phyloP scores from a whole-genome alignment of 2,888 invertebrate genomes.

The Caenorhabditis parvicauda region DNA sequence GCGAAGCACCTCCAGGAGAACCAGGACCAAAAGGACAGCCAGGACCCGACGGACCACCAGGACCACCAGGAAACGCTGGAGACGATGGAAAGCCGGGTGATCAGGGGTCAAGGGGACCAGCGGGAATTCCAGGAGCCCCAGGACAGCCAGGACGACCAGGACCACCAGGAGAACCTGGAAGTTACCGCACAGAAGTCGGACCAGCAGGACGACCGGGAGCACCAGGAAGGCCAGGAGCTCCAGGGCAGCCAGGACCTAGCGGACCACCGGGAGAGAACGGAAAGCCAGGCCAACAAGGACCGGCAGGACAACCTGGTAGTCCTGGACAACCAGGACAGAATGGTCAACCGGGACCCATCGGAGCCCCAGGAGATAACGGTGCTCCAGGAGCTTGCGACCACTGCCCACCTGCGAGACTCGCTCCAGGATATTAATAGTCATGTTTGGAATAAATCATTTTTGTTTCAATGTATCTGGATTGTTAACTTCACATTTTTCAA shows the following conservation, averaged over 20 bases:
- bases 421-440: constrained; percentile 51
- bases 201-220: constrained; percentile 53
- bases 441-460: constrained; percentile 16
- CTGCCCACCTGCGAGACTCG: constrained; percentile 59
- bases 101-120: constrained; percentile 70
- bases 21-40: constrained; percentile 48
- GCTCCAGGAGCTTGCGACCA: constrained; percentile 60
- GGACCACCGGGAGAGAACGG: constrained; percentile 56
- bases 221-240: constrained; percentile 55
- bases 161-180: constrained; percentile 61
- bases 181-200: constrained; percentile 55
- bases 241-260: constrained; percentile 49
- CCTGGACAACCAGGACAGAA: constrained; percentile 48
- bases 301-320: constrained; percentile 44
- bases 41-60: constrained; percentile 49
- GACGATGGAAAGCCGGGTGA: constrained; percentile 60
- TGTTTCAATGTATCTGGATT: neutral
- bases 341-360: constrained; percentile 45
- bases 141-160: constrained; percentile 56
- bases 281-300: constrained; percentile 44
- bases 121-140: constrained; percentile 69
- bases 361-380: constrained; percentile 49
- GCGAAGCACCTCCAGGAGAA: constrained; percentile 59
- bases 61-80: constrained; percentile 52
- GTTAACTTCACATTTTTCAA: too few relatives aligned